Evolutionary conservation across 2,888 invertebrate species (phyloP).

Genomic region (Dynastes grantii): DNA sequence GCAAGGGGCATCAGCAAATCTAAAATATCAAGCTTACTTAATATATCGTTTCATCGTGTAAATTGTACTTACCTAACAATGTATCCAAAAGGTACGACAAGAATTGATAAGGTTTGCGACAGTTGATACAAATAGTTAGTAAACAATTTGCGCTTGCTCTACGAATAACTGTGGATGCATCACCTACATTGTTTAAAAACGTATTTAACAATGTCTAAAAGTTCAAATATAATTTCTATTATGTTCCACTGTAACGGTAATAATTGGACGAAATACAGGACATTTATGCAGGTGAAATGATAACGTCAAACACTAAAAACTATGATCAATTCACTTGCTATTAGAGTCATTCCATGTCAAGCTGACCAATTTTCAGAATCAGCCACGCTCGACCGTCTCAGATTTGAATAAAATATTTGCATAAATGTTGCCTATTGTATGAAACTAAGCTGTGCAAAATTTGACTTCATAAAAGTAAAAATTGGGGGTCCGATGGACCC

Average conservation of each 20-base stretch:
- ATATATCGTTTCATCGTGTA: not conserved
- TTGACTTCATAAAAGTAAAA: too few species aligned
- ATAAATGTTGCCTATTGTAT: too few species aligned
- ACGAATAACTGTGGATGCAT: conserved; percentile 81
- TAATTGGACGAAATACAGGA: not conserved
- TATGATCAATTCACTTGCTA: too few species aligned
- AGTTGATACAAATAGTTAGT: conserved; percentile 84
- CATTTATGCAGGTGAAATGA: too few species aligned
- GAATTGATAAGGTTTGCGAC: conserved; percentile 80
- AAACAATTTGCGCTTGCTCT: conserved; percentile 88
- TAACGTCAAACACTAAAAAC: too few species aligned
- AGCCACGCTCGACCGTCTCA: too few species aligned
- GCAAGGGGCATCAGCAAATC: conserved; percentile 65
- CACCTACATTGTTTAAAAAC: conserved; percentile 78
- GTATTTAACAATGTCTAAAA: conserved; percentile 79
- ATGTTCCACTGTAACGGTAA: not conserved
- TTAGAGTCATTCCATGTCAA: too few species aligned
- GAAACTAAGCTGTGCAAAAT: too few species aligned
- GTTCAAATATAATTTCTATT: not conserved
- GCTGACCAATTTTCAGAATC: too few species aligned
- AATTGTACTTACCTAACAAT: conserved; percentile 71
- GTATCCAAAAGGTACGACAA: conserved; percentile 78
- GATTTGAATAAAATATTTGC: too few species aligned
- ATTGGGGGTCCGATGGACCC: too few species aligned
- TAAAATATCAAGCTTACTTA: conserved; percentile 52